Evolutionary conservation across 2,113 vertebrate genomes (phyloP), one percentile per base, ranked within the genome.

Genomic region (Rhynchomys soricoides): DNA sequence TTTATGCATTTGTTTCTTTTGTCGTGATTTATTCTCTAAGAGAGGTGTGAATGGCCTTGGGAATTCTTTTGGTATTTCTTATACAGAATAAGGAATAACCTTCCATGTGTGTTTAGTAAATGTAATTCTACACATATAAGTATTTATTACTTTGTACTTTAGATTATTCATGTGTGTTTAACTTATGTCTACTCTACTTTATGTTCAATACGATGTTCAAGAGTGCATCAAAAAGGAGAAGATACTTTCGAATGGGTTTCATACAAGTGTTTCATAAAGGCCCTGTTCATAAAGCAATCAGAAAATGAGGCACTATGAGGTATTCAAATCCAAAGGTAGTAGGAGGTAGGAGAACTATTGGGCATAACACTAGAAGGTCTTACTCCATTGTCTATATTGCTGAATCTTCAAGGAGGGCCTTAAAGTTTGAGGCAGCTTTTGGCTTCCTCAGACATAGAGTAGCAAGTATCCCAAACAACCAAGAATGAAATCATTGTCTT

Each of bases 1-100:
- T 89, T 91, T 37, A 31, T 96, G 71, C 83, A 11, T 71, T 89
- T 73, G 1, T 85, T 87, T 50, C 16, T 40, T 68, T 87, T 37
- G 6, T 74, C 93, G 92, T 82, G n/a, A 59, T 86, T 90, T 48
- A 78, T 78, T 94, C 92, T 86, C 52, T 73, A 68, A 66, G 8
- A 66, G 64, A 75, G 1, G 5, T 57, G 0, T 48, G n/a, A 34
- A 78, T 86, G 13, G 79, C 4, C 45, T 93, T 90, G 0, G 16
- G 74, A 73, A 86, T 45, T 3, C 7, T 75, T 37, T 4, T 68
- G 7, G 1, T 9, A 91, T 7, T 40, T n/a, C n/a, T n/a, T n/a
- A n/a, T 93, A 77, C 4, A 85, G 43, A 50, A 83, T 75, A 55
- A 77, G 15, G 4, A 34, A 37, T 74, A 57, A 77, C 52, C 13